These are phyloP conservation scores for Sinohyriopsis cumingii DNA, from an alignment of 2,888 invertebrate species.

Conservation along the genomic window DNA sequence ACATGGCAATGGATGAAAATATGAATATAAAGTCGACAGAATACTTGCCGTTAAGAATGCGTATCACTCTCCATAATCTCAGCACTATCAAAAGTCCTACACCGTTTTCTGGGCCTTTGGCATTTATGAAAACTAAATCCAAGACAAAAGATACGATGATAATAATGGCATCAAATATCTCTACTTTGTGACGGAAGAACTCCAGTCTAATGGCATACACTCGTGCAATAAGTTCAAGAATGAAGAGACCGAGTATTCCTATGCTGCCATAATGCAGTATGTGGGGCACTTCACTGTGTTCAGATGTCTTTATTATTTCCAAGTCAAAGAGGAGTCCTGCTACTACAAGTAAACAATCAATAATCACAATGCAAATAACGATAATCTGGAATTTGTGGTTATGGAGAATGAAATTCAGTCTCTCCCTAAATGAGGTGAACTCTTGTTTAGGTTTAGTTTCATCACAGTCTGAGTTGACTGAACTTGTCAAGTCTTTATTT, in stretches of 20 bases:
- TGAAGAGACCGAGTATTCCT: constrained; percentile 64
- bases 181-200: constrained; percentile 70
- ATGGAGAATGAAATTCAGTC: constrained; percentile 46
- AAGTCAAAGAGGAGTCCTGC: constrained; percentile 70
- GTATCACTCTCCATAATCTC: constrained; percentile 71
- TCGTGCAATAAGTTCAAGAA: constrained; percentile 66
- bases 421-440: constrained; percentile 42
- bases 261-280: constrained; percentile 69
- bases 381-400: constrained; percentile 64
- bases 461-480: constrained; percentile 58
- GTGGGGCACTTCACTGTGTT: constrained; percentile 45
- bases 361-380: constrained; percentile 69
- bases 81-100: constrained; percentile 70
- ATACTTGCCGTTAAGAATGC: constrained; percentile 71
- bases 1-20: no score
- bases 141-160: constrained; percentile 69
- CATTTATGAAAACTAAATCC: constrained; percentile 66
- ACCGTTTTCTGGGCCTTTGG: constrained; percentile 59
- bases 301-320: constrained; percentile 54
- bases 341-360: constrained; percentile 70
- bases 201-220: constrained; percentile 65
- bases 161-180: constrained; percentile 71
- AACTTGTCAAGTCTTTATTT: constrained; percentile 61
- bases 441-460: constrained; percentile 46
- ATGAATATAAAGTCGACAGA: no score